Conservation (phyloP, 2,797 vertebrate genomes). For the Chiloscyllium punctatum region DNA sequence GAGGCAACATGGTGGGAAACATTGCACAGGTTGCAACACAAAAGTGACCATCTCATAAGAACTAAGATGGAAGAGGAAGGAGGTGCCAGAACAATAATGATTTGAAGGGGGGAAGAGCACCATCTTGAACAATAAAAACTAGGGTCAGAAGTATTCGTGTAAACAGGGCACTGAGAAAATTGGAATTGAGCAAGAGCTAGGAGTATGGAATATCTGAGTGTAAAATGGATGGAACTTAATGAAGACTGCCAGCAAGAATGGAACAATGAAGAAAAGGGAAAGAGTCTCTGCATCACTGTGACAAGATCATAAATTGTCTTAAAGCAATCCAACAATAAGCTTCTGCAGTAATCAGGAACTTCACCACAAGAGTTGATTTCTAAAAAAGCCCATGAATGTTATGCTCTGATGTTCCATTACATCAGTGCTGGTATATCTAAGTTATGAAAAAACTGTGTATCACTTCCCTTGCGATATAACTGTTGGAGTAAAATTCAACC, state of each 20-base stretch:
- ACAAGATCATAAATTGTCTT: not conserved
- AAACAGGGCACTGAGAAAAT: no score
- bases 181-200: no score
- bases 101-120: not conserved
- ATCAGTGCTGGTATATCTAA: not conserved
- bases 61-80: not conserved
- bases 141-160: not conserved
- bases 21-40: not conserved
- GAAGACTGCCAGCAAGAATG: not conserved
- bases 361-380: not conserved
- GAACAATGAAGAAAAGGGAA: not conserved
- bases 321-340: not conserved
- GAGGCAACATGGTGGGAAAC: not conserved
- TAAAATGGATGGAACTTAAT: not conserved
- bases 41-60: not conserved
- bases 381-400: not conserved
- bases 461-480: not conserved
- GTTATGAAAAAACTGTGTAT: not conserved
- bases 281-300: not conserved
- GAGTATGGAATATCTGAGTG: not conserved
- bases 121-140: not conserved
- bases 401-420: not conserved
- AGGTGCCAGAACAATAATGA: not conserved
- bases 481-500: not conserved
- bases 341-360: not conserved